A percentile compares a stretch with the other conserved stretches of the same genome.
phyloP scores from a whole-genome alignment of 2,113 vertebrate genomes.

The Sturnira hondurensis region DNA sequence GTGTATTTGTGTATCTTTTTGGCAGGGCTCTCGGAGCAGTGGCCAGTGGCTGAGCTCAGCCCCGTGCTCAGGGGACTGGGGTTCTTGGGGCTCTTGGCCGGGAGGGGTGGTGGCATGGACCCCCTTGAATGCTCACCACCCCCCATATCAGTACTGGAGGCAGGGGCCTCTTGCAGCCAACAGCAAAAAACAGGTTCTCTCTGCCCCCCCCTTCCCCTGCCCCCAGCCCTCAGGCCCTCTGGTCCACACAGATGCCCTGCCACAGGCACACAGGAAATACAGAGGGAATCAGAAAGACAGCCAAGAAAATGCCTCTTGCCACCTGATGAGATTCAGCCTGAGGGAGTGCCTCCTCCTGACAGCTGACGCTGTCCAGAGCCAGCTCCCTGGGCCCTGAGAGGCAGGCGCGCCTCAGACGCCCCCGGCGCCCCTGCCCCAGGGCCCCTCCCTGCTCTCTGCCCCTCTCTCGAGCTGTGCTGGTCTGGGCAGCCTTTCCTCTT shows the following conservation, averaged over 20 bases:
- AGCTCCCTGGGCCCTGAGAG: not conserved
- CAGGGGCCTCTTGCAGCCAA: not conserved
- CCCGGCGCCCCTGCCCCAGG: fast-evolving
- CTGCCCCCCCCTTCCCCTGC: not conserved
- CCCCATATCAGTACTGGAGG: not conserved
- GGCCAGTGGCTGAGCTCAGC: not conserved
- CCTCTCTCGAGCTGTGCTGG: not conserved
- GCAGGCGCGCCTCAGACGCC: not conserved
- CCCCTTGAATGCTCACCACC: not conserved
- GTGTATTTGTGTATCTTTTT: not conserved
- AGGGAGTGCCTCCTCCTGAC: not conserved
- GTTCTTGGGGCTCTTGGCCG: too few relatives aligned
- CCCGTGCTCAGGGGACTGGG: not conserved
- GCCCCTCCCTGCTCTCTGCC: not conserved
- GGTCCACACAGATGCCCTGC: constrained; percentile 8
- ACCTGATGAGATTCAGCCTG: constrained; percentile 54
- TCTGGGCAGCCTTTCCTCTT: not conserved
- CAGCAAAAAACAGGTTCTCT: not conserved
- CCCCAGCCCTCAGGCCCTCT: not conserved
- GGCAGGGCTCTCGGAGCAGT: not conserved
- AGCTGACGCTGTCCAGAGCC: constrained; percentile 22
- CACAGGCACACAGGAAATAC: constrained; percentile 36
- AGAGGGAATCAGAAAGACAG: not conserved
- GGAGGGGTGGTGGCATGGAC: not conserved
- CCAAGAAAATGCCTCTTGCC: constrained; percentile 44